Evolutionary conservation across 2,113 vertebrate genomes (phyloP), one percentile per base, ranked within the genome.

Genomic region (Nannobrachium achirus): DNA sequence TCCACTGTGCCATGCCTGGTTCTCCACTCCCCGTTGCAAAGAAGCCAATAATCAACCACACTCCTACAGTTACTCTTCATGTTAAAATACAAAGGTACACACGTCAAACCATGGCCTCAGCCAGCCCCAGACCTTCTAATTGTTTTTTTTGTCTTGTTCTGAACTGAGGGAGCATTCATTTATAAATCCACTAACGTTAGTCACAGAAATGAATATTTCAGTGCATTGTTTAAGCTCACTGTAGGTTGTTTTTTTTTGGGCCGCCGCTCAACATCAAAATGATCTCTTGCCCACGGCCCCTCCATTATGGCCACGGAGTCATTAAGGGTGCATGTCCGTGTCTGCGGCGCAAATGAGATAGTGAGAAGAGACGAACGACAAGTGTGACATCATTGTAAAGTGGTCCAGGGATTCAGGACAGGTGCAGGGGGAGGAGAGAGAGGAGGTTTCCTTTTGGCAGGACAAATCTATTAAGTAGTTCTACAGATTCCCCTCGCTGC

Each of bases 391-490:
- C 60, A 82, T 63, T 20, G 78, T 78, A 81, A 83, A 80, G 79
- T 71, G 56, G 70, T 82, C 76, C 55, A 63, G 57, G 55, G 66
- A 46, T 45, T 86, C 76, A 50, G 74, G 75, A 87, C 79, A 87
- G 86, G 72, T 75, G 20, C 73, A 78, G 78, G 52, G 9, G 50
- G 71, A 42, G 19, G 45, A 74, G 50, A 50, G 18, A 48, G 50
- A 75, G 49, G 66, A 50, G 25, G 58, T 13, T 82, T 13, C 57
- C 40, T 61, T 66, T 77, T 50, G 75, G 77, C 68, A 84, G 88
- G 86, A 87, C 80, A 68, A 84, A 84, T 80, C 78, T 82, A 80
- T 91, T 85, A 78, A 78, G 63, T 51, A 77, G 78, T 86, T 83
- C 69, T 83, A 83, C 67, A 79, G 67, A 68, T 59, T 59, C 10